A percentile compares a stretch with the other conserved stretches of the same genome.
Evolutionary conservation across 2,888 invertebrate genomes (phyloP).

Genomic region (Dasypogon diadema): DNA sequence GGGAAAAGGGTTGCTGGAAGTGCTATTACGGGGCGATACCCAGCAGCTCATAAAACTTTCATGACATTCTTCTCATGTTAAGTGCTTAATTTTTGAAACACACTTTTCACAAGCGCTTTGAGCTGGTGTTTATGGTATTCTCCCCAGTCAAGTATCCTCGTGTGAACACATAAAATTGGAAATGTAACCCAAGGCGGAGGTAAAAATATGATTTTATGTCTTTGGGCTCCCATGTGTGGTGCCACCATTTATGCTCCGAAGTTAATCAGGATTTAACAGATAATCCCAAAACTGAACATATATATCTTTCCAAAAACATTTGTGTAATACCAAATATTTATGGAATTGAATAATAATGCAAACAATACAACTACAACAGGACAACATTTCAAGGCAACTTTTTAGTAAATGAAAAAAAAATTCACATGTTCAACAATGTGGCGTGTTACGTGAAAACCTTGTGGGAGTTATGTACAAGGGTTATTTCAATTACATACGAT

Average conservation of each 20-base stretch:
- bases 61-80: slow-evolving; percentile 28
- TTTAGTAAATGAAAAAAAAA: too few species aligned
- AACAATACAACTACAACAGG: background rate
- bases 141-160: background rate
- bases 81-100: slow-evolving; percentile 42
- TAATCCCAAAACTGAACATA: background rate
- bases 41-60: slow-evolving; percentile 24
- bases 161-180: background rate
- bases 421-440: too few species aligned
- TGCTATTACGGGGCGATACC: slow-evolving; percentile 9
- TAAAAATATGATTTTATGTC: background rate
- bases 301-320: background rate
- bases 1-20: slow-evolving; percentile 13
- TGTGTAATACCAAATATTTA: background rate
- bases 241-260: background rate
- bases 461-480: too few species aligned
- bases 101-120: slow-evolving; percentile 17
- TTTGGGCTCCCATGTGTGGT: background rate
- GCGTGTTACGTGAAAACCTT: too few species aligned
- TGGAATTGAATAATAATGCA: background rate
- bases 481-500: too few species aligned
- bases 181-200: background rate
- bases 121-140: slow-evolving; percentile 4
- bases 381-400: too few species aligned
- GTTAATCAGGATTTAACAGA: slow-evolving; percentile 1